Conservation (phyloP, 2,113 vertebrate genomes). For the Cavia porcellus region DNA sequence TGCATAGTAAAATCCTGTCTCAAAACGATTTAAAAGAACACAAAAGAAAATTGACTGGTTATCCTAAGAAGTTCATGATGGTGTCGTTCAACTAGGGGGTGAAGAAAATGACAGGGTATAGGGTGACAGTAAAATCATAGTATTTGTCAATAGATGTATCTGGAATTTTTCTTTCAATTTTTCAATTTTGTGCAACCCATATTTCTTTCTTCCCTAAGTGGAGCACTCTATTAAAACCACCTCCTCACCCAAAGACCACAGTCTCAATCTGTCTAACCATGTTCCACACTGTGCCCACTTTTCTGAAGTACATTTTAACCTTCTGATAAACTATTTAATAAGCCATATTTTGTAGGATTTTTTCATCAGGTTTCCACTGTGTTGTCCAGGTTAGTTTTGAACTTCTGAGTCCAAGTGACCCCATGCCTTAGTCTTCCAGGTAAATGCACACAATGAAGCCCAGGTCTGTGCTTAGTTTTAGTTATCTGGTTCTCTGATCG, state of each 20-base stretch:
- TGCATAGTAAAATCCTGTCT: background rate
- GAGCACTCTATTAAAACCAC: background rate
- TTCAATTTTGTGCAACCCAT: background rate
- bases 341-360: background rate
- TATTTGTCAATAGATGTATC: background rate
- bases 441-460: background rate
- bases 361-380: background rate
- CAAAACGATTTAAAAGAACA: background rate
- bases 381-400: background rate
- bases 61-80: background rate
- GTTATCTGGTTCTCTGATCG: background rate
- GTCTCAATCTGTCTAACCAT: background rate
- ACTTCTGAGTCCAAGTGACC: too few species aligned
- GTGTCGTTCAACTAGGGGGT: background rate
- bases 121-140: background rate
- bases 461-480: background rate
- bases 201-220: background rate
- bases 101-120: background rate
- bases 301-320: background rate
- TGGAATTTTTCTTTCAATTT: background rate
- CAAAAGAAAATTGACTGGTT: background rate
- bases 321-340: background rate
- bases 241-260: accelerated
- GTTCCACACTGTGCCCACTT: background rate
- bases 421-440: background rate